These are phyloP conservation scores for Parthenolecanium corni DNA, from an alignment of 2,888 invertebrate genomes.

Conservation along the genomic window DNA sequence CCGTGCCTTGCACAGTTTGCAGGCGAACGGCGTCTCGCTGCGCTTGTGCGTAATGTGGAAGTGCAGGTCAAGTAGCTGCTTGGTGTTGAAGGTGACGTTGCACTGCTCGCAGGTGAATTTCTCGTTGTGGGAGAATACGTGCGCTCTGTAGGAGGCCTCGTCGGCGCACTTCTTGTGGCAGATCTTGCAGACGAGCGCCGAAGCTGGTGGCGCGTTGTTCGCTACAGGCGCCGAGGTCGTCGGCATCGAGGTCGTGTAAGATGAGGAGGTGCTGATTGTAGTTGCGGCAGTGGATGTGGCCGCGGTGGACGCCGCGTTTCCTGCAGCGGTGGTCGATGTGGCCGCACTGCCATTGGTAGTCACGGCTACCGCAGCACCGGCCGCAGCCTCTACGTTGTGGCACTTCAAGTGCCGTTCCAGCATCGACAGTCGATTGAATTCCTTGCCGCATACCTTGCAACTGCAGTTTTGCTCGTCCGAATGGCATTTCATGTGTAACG, in stretches of 20 bases:
- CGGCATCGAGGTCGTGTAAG: too few relatives aligned
- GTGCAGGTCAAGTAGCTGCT: constrained; percentile 31
- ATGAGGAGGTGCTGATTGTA: too few relatives aligned
- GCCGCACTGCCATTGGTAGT: too few relatives aligned
- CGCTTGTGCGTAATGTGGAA: constrained; percentile 29
- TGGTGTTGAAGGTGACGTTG: constrained; percentile 30
- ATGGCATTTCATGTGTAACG: constrained; percentile 33
- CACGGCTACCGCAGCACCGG: neutral
- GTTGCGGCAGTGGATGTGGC: too few relatives aligned
- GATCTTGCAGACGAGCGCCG: constrained; percentile 30
- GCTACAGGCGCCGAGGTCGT: too few relatives aligned
- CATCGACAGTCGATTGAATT: constrained; percentile 32
- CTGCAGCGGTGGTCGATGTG: too few relatives aligned
- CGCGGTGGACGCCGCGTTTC: too few relatives aligned
- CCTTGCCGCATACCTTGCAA: constrained; percentile 33
- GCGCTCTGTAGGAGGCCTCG: constrained; percentile 30
- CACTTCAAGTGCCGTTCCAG: constrained; percentile 33
- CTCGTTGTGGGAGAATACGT: constrained; percentile 31
- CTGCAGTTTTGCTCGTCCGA: constrained; percentile 33
- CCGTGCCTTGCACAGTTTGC: constrained; percentile 29
- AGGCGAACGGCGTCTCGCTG: constrained; percentile 19
- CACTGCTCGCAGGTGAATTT: constrained; percentile 30
- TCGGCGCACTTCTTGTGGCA: constrained; percentile 32
- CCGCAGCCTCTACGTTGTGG: constrained; percentile 10
- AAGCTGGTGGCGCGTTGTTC: neutral